phyloP scores from a whole-genome alignment of 2,888 invertebrate genomes.

The Sminthurides aquaticus region DNA sequence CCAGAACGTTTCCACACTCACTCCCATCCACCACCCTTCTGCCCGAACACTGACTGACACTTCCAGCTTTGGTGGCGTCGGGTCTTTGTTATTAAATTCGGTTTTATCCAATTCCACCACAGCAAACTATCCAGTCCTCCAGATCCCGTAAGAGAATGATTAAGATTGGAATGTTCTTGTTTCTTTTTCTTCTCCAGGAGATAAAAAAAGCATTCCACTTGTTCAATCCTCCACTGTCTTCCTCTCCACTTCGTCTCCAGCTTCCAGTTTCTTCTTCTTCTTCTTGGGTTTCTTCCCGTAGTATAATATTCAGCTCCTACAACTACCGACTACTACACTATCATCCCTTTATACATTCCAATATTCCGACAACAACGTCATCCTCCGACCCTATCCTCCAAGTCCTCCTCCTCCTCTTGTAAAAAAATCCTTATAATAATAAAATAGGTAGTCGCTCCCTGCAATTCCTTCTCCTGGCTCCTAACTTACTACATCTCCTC shows the following conservation, averaged over 20 bases:
- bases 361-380: neutral
- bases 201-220: slow-evolving; percentile 20
- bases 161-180: slow-evolving; percentile 18
- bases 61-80: no score
- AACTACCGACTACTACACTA: no score
- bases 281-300: neutral
- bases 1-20: no score
- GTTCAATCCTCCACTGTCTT: slow-evolving; percentile 2
- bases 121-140: no score
- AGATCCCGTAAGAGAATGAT: slow-evolving; percentile 3
- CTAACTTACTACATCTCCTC: no score
- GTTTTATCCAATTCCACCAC: no score
- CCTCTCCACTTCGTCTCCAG: neutral
- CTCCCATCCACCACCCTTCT: no score
- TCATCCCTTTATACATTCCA: neutral
- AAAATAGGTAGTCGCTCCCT: neutral
- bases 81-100: no score
- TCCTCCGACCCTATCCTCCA: neutral
- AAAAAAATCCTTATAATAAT: neutral
- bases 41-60: no score
- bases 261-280: neutral
- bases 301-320: neutral
- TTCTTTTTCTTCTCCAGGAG: slow-evolving; percentile 16
- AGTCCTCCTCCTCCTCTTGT: neutral
- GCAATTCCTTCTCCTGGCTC: neutral